Conservation (phyloP, 2,113 vertebrate genomes). For the Semnornis frantzii region DNA sequence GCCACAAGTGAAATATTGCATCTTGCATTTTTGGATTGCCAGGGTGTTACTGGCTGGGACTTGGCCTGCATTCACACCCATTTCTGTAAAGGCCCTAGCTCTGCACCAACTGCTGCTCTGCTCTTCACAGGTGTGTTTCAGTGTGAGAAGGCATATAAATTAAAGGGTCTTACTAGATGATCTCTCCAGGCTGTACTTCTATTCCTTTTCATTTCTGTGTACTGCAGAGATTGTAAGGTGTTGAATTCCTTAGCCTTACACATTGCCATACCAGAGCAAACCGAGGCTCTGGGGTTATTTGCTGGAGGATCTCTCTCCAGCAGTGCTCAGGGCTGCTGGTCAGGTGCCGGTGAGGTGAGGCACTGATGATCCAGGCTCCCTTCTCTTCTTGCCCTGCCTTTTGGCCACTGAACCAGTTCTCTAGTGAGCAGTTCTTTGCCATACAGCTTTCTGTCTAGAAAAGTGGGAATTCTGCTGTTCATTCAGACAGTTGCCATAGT, state of each 20-base stretch:
- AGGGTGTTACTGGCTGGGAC: background rate
- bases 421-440: background rate
- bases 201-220: background rate
- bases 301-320: background rate
- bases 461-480: background rate
- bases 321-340: background rate
- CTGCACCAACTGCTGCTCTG: background rate
- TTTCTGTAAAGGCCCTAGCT: background rate
- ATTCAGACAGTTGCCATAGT: background rate
- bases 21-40: background rate
- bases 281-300: background rate
- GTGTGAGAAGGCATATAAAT: background rate
- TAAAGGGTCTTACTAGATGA: background rate
- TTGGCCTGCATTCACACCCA: background rate
- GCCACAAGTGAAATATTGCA: background rate
- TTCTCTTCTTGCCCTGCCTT: background rate
- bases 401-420: background rate
- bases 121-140: background rate
- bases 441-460: background rate
- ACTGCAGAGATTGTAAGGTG: background rate
- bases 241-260: background rate
- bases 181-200: background rate
- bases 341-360: background rate
- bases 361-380: background rate
- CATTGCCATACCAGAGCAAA: background rate